Base-by-base conservation (phyloP, 2,113 vertebrate genomes). In the Cnemophilus loriae region DNA sequence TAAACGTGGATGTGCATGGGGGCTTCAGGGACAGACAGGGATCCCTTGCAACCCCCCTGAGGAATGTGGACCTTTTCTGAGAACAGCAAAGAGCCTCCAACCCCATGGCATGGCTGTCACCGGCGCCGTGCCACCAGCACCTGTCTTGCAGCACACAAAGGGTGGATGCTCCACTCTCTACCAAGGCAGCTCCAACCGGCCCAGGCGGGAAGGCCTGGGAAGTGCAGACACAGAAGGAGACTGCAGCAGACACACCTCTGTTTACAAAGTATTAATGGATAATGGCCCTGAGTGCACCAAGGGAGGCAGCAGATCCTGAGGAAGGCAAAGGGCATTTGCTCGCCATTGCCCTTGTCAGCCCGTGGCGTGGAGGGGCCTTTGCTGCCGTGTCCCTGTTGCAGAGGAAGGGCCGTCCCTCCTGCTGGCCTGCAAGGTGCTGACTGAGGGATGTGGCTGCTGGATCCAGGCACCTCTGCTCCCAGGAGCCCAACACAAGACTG, bases 21-120 rank as follows among this genome's bases (percentile, higher is more conserved):
- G 17, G 44, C 11, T 53, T 44, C 52, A 70, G 33, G 12, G n/a
- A 35, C 49, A 68, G 77, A 30, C 15, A n/a, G 32, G 19, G 39
- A 69, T 16, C 13, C 22, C 32, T 47, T 78, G 55, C n/a, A 89
- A 33, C 4, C 11, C 61, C 35, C 16, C 39, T 41, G 52, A 23
- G 27, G 35, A 50, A 39, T 1, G 11, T 44, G 59, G n/a, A 27
- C 20, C 14, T 87, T 82, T 59, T n/a, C 15, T 46, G 5, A 15
- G n/a, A 70, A 10, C 1, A 6, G 32, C 57, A 61, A 67, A 37
- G 65, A 47, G 32, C 42, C 21, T 57, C 19, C 57, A 47, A 13
- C 6, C 26, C 73, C 0, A 0, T 1, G 3, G 63, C 2, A 1
- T 2, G 32, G 55, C 64, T 94, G 76, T 22, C 0, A 0, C 44